Percentiles rank a stretch among this genome's conserved stretches.
phyloP scores from a whole-genome alignment of 2,888 invertebrate species.

The Oegoconia quadripuncta region DNA sequence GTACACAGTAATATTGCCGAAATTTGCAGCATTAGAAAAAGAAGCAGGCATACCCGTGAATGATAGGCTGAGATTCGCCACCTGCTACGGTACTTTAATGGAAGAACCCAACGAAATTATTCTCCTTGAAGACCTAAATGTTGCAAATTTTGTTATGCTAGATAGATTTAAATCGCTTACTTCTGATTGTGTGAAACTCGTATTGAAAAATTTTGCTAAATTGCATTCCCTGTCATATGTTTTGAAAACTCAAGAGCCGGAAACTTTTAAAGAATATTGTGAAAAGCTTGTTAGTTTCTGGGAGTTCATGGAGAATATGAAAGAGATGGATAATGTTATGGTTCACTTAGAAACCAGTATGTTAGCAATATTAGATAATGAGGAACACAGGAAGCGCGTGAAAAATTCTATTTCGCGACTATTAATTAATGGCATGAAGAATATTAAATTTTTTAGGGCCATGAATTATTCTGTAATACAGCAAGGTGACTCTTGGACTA shows the following conservation, averaged over 20 bases:
- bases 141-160: constrained; percentile 32
- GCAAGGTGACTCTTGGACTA: constrained; percentile 27
- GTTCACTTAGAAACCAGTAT: background rate
- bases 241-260: constrained; percentile 36
- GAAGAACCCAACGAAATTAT: constrained; percentile 39
- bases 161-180: constrained; percentile 35
- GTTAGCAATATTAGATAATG: background rate
- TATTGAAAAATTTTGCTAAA: constrained; percentile 39
- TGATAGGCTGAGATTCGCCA: constrained; percentile 32
- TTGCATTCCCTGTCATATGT: constrained; percentile 46
- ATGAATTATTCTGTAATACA: constrained; percentile 12
- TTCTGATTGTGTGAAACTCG: constrained; percentile 31
- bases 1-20: too few relatives aligned
- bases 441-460: background rate
- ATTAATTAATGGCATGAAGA: background rate
- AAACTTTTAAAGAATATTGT: constrained; percentile 24
- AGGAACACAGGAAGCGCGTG: background rate
- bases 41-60: constrained; percentile 31
- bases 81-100: constrained; percentile 34
- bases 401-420: background rate
- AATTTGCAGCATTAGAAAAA: constrained; percentile 35
- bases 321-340: too few relatives aligned
- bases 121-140: constrained; percentile 42
- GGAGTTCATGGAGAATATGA: too few relatives aligned
- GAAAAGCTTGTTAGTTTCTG: too few relatives aligned